A percentile compares a stretch with the other conserved stretches of the same genome.
Evolutionary conservation across 1,140 invertebrate species (phyloP).

Genomic region (Orussus abietinus): DNA sequence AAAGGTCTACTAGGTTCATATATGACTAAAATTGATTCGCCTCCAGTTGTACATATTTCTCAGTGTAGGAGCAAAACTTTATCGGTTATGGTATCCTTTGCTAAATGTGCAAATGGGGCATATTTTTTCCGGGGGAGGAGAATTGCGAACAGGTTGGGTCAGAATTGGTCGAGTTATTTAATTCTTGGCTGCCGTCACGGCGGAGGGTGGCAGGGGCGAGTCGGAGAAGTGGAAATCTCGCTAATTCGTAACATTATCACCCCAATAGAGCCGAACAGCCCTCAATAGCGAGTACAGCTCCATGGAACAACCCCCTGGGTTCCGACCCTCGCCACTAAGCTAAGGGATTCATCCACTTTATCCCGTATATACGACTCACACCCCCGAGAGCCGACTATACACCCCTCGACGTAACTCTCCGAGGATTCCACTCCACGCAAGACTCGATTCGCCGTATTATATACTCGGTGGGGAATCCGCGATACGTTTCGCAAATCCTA

Average conservation of each 20-base stretch:
- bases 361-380: conserved; percentile 20
- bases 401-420: conserved; percentile 17
- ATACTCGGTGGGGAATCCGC: too few species aligned
- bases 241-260: conserved; percentile 50
- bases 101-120: background rate
- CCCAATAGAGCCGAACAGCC: conserved; percentile 40
- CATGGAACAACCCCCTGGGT: conserved; percentile 27
- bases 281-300: conserved; percentile 35
- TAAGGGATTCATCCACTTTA: conserved; percentile 36
- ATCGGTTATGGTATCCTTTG: conserved; percentile 1
- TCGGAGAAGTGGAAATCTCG: conserved; percentile 38
- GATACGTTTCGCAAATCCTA: too few species aligned
- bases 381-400: conserved; percentile 16
- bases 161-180: conserved; percentile 36
- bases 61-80: too few species aligned
- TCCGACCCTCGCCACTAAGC: conserved; percentile 31
- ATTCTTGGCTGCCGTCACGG: too few species aligned
- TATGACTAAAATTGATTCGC: too few species aligned
- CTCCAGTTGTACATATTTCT: too few species aligned
- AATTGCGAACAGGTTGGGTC: too few species aligned
- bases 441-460: too few species aligned
- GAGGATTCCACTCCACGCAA: too few species aligned
- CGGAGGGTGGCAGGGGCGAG: conserved; percentile 8
- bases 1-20: too few species aligned
- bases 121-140: background rate